Evolutionary conservation across 2,797 vertebrate genomes (phyloP), one percentile per base, ranked within the genome.

Genomic region (Eidolon dupreanum): DNA sequence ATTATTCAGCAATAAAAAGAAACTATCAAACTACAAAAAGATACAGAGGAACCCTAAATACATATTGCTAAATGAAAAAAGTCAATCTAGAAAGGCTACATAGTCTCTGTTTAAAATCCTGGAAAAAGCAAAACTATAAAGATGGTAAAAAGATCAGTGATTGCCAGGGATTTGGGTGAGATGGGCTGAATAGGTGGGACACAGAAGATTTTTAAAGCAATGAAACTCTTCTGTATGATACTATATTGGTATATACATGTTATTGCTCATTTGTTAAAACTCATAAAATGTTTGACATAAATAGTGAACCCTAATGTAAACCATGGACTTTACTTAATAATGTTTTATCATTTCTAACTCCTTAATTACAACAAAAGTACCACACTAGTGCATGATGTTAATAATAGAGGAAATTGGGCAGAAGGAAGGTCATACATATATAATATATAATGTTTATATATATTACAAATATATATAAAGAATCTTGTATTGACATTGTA

Each of bases 141-240:
- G 8, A 46, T 0, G 0, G 12, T 24, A 4, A 66, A 51, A 31
- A 43, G 5, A 31, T n/a, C 10, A 68, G 20, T 46, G 15, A n/a
- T 85, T 33, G 4, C 13, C 31, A n/a, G 15, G 17, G 19, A 3
- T 17, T 33, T 31, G 5, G 1, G 24, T 7, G 41, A 1, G 1
- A 19, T n/a, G 6, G 11, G 13, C 31, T n/a, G 65, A 46, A 17
- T 5, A 9, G 11, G 6, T 41, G 16, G 20, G 28, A 43, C 20
- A 68, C 10, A 17, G 4, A 63, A 17, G 4, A 55, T n/a, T 90
- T 55, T 63, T 9, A 51, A 7, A 10, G 57, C 17, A 49, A 24
- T 3, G 13, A 68, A 43, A 28, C 12, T 49, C 6, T 22, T 24
- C 13, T 12, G 16, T 6, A 68, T 20, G 19, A 36, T 74, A n/a